Evolutionary conservation across 2,113 vertebrate species (phyloP).

Genomic region (Hypocryptadius cinnamomeus): DNA sequence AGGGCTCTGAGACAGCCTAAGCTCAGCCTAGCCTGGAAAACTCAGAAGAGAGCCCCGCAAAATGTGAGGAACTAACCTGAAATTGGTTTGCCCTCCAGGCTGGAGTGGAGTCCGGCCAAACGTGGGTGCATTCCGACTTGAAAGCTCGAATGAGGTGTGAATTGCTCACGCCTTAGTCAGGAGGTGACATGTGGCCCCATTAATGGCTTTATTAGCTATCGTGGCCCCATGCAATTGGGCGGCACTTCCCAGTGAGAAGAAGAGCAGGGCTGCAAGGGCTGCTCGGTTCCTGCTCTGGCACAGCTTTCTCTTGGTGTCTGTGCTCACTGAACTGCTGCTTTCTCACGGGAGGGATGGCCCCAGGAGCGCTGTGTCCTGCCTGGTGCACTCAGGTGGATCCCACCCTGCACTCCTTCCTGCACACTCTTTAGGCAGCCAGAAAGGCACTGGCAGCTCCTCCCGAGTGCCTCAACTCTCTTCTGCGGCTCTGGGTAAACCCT

Average conservation of each 20-base stretch:
- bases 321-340: not conserved
- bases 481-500: not conserved
- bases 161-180: not conserved
- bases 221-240: not conserved
- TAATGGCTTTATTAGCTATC: not conserved
- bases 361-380: not conserved
- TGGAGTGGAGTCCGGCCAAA: not conserved
- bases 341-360: not conserved
- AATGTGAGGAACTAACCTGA: not conserved
- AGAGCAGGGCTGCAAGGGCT: not conserved
- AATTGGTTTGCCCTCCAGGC: not conserved
- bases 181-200: not conserved
- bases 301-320: not conserved
- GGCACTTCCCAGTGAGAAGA: not conserved
- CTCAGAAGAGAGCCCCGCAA: not conserved
- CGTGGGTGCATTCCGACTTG: fast-evolving
- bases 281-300: not conserved
- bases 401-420: not conserved
- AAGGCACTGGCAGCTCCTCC: not conserved
- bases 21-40: not conserved
- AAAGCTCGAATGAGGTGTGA: not conserved
- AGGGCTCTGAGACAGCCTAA: not conserved
- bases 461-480: too few relatives aligned
- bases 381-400: not conserved
- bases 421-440: not conserved